Conservation (phyloP, 2,797 vertebrate species). For the Melanotaenia parkinsoni region DNA sequence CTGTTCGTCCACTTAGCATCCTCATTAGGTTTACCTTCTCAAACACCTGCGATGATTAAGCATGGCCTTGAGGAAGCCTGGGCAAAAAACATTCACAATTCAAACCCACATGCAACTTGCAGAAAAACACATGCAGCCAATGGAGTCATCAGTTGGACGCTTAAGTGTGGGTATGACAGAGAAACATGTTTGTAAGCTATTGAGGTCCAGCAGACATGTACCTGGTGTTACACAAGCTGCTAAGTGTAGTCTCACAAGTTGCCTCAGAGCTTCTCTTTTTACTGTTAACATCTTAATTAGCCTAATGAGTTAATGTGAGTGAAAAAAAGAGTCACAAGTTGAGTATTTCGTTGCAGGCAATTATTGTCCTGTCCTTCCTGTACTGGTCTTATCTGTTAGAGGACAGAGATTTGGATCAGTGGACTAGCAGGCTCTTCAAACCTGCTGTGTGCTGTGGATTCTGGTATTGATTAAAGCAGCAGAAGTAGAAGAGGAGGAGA, state of each 20-base stretch:
- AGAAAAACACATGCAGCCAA: constrained; percentile 7
- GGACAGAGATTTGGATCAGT: constrained; percentile 68
- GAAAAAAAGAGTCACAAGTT: constrained; percentile 40
- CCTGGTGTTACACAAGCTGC: constrained; percentile 16
- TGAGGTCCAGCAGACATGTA: constrained; percentile 14
- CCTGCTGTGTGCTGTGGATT: constrained; percentile 52
- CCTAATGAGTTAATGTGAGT: constrained; percentile 60
- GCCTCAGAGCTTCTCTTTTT: constrained; percentile 48
- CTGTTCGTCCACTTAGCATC: constrained; percentile 10
- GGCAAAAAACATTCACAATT: not conserved
- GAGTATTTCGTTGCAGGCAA: constrained; percentile 64
- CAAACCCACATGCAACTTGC: constrained; percentile 2
- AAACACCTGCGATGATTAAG: constrained; percentile 42
- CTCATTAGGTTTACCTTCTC: constrained; percentile 9
- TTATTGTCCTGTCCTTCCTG: constrained; percentile 67
- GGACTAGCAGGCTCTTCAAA: constrained; percentile 55
- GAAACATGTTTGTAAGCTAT: constrained; percentile 11
- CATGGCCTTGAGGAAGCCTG: constrained; percentile 5
- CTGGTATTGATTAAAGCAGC: constrained; percentile 67
- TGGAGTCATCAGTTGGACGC: constrained; percentile 5
- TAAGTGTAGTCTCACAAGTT: constrained; percentile 28
- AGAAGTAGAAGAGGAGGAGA: constrained; percentile 41
- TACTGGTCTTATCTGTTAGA: constrained; percentile 66
- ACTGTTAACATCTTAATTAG: constrained; percentile 66
- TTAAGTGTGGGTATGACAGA: constrained; percentile 4